Percentiles rank a stretch among this genome's conserved stretches.
Evolutionary conservation across 2,797 vertebrate genomes (phyloP).

Genomic region (Denticeps clupeoides): DNA sequence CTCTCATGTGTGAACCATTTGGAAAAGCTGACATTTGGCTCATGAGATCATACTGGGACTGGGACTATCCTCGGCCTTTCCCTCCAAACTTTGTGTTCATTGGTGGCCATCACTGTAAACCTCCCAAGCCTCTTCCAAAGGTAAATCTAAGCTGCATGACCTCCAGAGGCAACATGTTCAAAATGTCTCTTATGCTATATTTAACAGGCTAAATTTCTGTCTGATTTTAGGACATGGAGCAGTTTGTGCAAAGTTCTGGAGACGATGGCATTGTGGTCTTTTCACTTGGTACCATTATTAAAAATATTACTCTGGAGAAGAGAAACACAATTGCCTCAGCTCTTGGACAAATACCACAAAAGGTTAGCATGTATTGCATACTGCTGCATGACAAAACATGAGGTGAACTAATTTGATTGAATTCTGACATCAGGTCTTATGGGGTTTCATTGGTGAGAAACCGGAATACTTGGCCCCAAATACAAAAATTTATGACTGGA

Average conservation of each 20-base stretch:
- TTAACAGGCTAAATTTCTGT: too few species aligned
- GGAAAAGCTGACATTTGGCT: constrained; percentile 79
- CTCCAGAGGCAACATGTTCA: too few species aligned
- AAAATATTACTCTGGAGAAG: constrained; percentile 66
- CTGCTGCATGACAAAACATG: too few species aligned
- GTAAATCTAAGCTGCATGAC: constrained; percentile 48
- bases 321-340: constrained; percentile 64
- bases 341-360: constrained; percentile 77
- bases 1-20: constrained; percentile 72
- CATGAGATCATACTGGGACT: constrained; percentile 82
- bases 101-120: constrained; percentile 81
- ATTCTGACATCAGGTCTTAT: constrained; percentile 85
- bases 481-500: constrained; percentile 74
- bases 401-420: too few species aligned
- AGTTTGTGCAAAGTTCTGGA: constrained; percentile 79
- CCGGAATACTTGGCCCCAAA: constrained; percentile 68
- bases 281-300: constrained; percentile 70
- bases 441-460: constrained; percentile 69
- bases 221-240: constrained; percentile 69
- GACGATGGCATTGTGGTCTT: constrained; percentile 75
- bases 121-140: constrained; percentile 73
- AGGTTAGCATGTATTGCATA: too few species aligned
- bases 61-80: constrained; percentile 76
- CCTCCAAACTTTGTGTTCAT: constrained; percentile 82
- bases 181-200: too few species aligned